These are phyloP conservation scores for Redunca redunca DNA, from an alignment of 2,113 vertebrate genomes.

Conservation along the genomic window DNA sequence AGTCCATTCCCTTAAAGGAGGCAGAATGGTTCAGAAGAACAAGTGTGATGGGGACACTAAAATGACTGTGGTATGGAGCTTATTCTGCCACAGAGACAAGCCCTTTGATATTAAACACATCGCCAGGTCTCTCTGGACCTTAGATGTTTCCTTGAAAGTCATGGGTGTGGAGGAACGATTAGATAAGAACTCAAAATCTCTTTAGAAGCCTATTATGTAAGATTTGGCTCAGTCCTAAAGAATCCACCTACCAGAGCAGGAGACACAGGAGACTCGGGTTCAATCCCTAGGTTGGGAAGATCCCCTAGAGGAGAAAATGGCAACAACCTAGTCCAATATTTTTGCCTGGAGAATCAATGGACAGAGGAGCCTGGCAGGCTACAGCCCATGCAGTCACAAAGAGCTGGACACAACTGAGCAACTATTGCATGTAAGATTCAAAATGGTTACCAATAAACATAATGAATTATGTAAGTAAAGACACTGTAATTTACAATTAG, in stretches of 20 bases:
- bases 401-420: neutral
- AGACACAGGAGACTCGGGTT: neutral
- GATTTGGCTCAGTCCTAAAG: neutral
- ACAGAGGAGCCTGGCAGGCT: neutral
- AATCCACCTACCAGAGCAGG: neutral
- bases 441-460: neutral
- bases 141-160: neutral
- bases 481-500: neutral
- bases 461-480: neutral
- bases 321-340: rapidly evolving
- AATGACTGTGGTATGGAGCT: neutral
- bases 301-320: neutral
- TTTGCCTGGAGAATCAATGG: neutral
- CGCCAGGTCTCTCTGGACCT: neutral
- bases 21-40: neutral
- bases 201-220: neutral
- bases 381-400: rapidly evolving
- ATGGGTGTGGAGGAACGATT: rapidly evolving
- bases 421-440: neutral
- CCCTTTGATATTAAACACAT: neutral
- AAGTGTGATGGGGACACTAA: neutral
- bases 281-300: neutral
- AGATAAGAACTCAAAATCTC: neutral
- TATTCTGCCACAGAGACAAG: neutral
- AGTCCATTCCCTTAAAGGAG: neutral